Percentiles rank a stretch among this genome's conserved stretches.
phyloP scores from a whole-genome alignment of 1,140 invertebrate species.

The Steinernema feltiae region DNA sequence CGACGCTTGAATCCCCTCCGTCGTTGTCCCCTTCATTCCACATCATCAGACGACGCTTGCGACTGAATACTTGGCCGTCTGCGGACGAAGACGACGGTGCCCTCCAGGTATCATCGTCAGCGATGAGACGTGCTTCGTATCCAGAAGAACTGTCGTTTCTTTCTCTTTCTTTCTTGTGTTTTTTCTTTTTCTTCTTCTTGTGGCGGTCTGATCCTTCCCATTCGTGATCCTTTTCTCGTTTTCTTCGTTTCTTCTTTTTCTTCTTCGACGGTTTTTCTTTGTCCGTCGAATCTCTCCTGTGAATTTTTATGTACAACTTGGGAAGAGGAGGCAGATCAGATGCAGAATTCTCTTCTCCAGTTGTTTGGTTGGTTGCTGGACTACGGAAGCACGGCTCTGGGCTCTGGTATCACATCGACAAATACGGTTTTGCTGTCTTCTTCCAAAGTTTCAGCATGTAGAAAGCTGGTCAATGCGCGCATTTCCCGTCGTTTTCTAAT shows the following conservation, averaged over 20 bases:
- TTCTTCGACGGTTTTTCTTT: slow-evolving; percentile 19
- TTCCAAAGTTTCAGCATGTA: neutral
- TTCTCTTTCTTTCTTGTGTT: slow-evolving; percentile 10
- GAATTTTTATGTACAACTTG: slow-evolving; percentile 31
- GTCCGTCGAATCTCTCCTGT: slow-evolving; percentile 6
- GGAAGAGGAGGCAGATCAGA: slow-evolving; percentile 22
- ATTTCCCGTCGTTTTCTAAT: neutral
- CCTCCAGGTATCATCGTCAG: neutral
- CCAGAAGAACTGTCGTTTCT: neutral
- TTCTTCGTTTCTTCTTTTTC: slow-evolving; percentile 29
- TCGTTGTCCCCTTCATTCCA: slow-evolving; percentile 23
- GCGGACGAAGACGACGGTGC: neutral
- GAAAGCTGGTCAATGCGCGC: neutral
- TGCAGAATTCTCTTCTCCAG: neutral
- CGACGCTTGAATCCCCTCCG: slow-evolving; percentile 2
- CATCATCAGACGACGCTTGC: slow-evolving; percentile 25
- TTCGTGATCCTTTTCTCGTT: slow-evolving; percentile 25
- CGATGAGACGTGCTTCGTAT: neutral
- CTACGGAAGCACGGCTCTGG: neutral
- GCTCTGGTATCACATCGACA: neutral
- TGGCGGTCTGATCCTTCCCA: slow-evolving; percentile 18
- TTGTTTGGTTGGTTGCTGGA: neutral
- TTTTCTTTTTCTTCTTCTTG: slow-evolving; percentile 18
- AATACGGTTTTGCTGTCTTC: neutral
- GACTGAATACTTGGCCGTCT: slow-evolving; percentile 1